Conservation (phyloP, 2,113 vertebrate species). For the Rhinogobius similis region DNA sequence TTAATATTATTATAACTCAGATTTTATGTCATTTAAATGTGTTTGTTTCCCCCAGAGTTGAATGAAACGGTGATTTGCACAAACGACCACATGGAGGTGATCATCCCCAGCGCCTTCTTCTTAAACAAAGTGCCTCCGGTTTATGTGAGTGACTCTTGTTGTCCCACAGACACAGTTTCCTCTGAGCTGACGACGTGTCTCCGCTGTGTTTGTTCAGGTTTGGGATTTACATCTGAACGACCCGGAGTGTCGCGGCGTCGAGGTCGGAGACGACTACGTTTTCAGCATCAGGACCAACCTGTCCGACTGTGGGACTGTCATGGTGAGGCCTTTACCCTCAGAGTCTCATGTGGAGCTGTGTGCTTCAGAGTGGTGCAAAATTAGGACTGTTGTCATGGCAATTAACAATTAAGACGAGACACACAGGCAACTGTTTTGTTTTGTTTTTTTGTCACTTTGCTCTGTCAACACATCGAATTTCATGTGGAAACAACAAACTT, state of each 20-base stretch:
- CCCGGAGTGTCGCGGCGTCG: constrained; percentile 64
- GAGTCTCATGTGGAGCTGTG: constrained; percentile 1
- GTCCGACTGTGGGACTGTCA: constrained; percentile 70
- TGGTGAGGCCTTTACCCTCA: constrained; percentile 41
- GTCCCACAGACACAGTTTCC: too few relatives aligned
- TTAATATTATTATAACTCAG: background rate
- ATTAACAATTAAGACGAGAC: too few relatives aligned
- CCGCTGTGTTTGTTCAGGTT: constrained; percentile 53
- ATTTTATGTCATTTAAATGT: background rate
- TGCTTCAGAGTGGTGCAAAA: too few relatives aligned
- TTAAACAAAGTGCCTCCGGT: constrained; percentile 77
- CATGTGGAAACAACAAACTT: too few relatives aligned
- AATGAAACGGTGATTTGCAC: constrained; percentile 77
- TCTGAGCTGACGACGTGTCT: too few relatives aligned
- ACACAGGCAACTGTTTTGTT: too few relatives aligned
- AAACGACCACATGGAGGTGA: constrained; percentile 77
- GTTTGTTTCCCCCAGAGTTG: constrained; percentile 68
- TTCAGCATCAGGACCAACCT: constrained; percentile 79
- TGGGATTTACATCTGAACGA: constrained; percentile 80
- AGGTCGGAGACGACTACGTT: constrained; percentile 68
- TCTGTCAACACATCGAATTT: too few relatives aligned
- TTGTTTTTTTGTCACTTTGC: too few relatives aligned
- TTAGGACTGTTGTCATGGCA: too few relatives aligned
- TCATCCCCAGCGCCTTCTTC: constrained; percentile 78
- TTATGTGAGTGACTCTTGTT: constrained; percentile 56